A percentile compares a stretch with the other conserved stretches of the same genome.
These are phyloP conservation scores for Globia sparganii DNA, from an alignment of 2,888 invertebrate species.

Conservation along the genomic window DNA sequence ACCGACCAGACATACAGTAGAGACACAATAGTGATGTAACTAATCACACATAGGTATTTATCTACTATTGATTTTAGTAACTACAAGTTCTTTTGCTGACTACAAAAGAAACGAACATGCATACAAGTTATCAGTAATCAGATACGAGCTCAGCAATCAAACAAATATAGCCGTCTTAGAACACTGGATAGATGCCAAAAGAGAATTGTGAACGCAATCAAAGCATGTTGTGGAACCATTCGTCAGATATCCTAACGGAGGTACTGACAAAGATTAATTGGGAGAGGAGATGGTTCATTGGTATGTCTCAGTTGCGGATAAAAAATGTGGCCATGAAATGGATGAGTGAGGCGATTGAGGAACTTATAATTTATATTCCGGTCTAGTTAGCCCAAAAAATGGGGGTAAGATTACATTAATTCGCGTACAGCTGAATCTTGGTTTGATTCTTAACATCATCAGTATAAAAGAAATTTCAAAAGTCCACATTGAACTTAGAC, in stretches of 20 bases:
- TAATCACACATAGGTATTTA: background rate
- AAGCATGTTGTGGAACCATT: slow-evolving; percentile 65
- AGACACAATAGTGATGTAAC: background rate
- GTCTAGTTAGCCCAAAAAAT: no score
- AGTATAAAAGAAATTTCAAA: no score
- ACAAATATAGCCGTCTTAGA: slow-evolving; percentile 45
- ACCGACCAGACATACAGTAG: background rate
- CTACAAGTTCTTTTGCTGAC: background rate
- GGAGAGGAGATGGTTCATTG: slow-evolving; percentile 19
- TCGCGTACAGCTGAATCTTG: no score
- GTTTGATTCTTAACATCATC: no score
- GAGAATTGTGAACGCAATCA: slow-evolving; percentile 58
- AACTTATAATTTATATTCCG: no score
- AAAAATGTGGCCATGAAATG: background rate
- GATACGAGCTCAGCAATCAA: slow-evolving; percentile 55
- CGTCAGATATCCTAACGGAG: slow-evolving; percentile 64
- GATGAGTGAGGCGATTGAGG: background rate
- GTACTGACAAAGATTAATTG: slow-evolving; percentile 56
- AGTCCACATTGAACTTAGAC: no score
- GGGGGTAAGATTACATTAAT: no score
- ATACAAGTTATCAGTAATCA: slow-evolving; percentile 58
- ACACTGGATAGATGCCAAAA: slow-evolving; percentile 61
- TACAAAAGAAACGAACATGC: slow-evolving; percentile 24
- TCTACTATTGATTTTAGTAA: background rate
- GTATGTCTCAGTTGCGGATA: background rate